Percentiles rank a stretch among this genome's conserved stretches.
phyloP scores from a whole-genome alignment of 2,888 invertebrate genomes.

The Aphodius granarius region DNA sequence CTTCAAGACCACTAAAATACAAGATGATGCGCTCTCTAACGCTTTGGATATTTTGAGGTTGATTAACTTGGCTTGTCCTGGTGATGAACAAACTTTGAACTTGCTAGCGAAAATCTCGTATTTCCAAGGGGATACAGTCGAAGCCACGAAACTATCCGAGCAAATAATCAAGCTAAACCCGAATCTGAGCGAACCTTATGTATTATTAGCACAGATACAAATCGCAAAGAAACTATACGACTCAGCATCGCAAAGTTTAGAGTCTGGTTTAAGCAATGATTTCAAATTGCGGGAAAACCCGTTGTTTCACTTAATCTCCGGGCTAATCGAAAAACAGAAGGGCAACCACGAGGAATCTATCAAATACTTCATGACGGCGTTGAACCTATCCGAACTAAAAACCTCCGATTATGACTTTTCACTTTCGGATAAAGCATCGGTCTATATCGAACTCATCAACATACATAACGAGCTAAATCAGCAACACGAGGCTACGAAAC shows the following conservation, averaged over 20 bases:
- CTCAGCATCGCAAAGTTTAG: constrained; percentile 83
- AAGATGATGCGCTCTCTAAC: constrained; percentile 9
- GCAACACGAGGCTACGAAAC: constrained; percentile 76
- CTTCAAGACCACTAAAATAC: constrained; percentile 13
- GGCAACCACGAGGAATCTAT: constrained; percentile 72
- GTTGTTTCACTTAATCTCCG: constrained; percentile 84
- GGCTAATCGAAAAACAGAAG: constrained; percentile 77
- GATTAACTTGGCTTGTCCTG: constrained; percentile 80
- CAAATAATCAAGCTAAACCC: constrained; percentile 74
- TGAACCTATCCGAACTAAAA: constrained; percentile 64
- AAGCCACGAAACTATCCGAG: constrained; percentile 71
- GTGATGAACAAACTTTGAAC: constrained; percentile 68
- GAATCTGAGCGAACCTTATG: constrained; percentile 80
- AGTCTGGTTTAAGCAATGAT: constrained; percentile 88
- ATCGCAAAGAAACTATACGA: constrained; percentile 70
- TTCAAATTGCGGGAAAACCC: constrained; percentile 92
- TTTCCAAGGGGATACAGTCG: constrained; percentile 73
- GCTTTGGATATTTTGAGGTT: constrained; percentile 62
- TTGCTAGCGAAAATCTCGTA: constrained; percentile 80
- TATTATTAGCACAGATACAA: constrained; percentile 84
- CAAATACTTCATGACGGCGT: constrained; percentile 73
- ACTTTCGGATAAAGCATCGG: constrained; percentile 77
- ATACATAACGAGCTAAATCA: constrained; percentile 70
- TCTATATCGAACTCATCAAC: constrained; percentile 85
- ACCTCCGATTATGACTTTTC: constrained; percentile 55